A percentile compares a stretch with the other conserved stretches of the same genome.
phyloP scores from a whole-genome alignment of 2,113 vertebrate species.

The Cercocebus atys region DNA sequence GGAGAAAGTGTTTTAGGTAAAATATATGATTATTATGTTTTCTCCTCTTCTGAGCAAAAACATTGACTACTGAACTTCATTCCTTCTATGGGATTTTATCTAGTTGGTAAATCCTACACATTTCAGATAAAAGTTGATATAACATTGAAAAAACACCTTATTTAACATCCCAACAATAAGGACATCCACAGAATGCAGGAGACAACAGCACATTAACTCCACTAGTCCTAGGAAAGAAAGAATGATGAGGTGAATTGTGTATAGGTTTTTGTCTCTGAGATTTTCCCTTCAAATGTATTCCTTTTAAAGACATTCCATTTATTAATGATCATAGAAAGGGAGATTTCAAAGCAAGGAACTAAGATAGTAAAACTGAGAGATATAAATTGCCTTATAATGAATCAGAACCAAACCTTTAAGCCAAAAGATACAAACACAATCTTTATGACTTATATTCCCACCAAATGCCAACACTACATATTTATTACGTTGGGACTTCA shows the following conservation, averaged over 20 bases:
- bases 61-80: neutral
- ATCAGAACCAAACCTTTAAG: neutral
- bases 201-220: neutral
- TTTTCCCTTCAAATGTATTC: neutral
- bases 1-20: neutral
- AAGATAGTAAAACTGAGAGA: neutral
- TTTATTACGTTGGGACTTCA: neutral
- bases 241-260: neutral
- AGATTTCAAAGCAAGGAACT: neutral
- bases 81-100: neutral
- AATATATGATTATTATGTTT: neutral
- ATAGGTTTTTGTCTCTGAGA: neutral
- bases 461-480: neutral
- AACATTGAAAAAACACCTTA: neutral
- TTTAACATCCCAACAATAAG: neutral
- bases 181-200: neutral
- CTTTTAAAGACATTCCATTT: neutral
- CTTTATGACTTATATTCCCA: neutral
- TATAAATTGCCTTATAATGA: conserved; percentile 5
- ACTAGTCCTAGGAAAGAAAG: neutral
- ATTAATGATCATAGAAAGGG: neutral
- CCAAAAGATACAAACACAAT: neutral
- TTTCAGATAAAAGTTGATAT: neutral
- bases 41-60: neutral
- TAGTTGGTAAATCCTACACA: neutral